Conservation (phyloP, 1,140 invertebrate genomes). For the Sycobia sp. region DNA sequence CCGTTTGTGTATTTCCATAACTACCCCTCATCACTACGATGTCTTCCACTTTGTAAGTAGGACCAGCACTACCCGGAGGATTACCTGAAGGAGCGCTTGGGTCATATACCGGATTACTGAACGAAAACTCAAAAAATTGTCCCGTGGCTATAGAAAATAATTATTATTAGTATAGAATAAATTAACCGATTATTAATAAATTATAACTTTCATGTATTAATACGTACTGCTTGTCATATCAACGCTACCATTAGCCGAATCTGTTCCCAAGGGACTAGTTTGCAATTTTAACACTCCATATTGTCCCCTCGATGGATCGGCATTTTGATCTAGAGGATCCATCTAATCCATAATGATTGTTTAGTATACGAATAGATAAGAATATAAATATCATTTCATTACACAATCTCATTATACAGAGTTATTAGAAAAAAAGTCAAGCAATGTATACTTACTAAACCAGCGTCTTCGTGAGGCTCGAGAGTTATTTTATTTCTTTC, state of each 20-base stretch:
- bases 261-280: conserved; percentile 57
- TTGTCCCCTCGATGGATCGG: conserved; percentile 60
- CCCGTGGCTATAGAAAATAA: conserved; percentile 39
- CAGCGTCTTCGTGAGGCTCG: conserved; percentile 80
- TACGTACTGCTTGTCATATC: conserved; percentile 47
- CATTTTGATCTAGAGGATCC: conserved; percentile 63
- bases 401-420: background rate
- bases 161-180: too few relatives aligned
- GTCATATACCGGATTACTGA: conserved; percentile 82
- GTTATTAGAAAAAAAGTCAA: conserved; percentile 17
- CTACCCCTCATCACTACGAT: conserved; percentile 70
- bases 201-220: background rate
- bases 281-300: conserved; percentile 69
- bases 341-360: conserved; percentile 50
- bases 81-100: conserved; percentile 62
- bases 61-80: conserved; percentile 64
- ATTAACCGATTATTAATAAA: too few relatives aligned
- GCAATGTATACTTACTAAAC: conserved; percentile 65
- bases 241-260: conserved; percentile 49
- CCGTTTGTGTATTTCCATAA: conserved; percentile 58
- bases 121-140: conserved; percentile 69
- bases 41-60: conserved; percentile 81
- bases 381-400: too few relatives aligned
- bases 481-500: conserved; percentile 75
- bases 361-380: too few relatives aligned